phyloP scores from a whole-genome alignment of 2,797 vertebrate genomes.

The Schizothorax lantsangensis region DNA sequence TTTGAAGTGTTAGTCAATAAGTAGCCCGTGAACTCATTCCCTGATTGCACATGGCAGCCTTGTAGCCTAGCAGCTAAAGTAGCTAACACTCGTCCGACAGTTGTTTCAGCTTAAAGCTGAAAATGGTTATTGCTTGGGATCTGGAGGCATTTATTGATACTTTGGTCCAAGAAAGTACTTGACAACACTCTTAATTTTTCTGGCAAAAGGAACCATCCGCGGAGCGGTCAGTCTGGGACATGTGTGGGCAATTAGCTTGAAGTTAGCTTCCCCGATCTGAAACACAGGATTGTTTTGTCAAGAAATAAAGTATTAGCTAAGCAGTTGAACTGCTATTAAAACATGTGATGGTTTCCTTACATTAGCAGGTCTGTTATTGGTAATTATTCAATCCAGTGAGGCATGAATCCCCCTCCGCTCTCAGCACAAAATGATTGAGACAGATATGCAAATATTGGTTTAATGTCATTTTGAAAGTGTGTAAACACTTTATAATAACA shows the following conservation, averaged over 20 bases:
- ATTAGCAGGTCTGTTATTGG: conserved; percentile 42
- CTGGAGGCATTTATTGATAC: conserved; percentile 61
- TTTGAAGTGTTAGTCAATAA: conserved; percentile 52
- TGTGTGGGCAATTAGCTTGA: conserved; percentile 52
- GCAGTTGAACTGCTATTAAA: conserved; percentile 44
- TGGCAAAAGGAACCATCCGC: conserved; percentile 16
- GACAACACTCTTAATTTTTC: conserved; percentile 36
- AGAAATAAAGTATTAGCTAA: conserved; percentile 40
- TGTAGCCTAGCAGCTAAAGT: conserved; percentile 38
- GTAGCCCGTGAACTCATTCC: conserved; percentile 17
- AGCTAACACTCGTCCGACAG: conserved; percentile 44
- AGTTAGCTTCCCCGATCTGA: conserved; percentile 36
- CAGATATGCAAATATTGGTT: neutral
- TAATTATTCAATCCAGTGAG: conserved; percentile 54
- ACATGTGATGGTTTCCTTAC: conserved; percentile 38
- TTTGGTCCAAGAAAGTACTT: conserved; percentile 57
- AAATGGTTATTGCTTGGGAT: conserved; percentile 61
- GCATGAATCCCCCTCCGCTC: conserved; percentile 17
- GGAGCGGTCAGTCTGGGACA: conserved; percentile 25
- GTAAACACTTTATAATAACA: conserved; percentile 29
- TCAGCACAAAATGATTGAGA: conserved; percentile 15
- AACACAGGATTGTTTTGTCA: conserved; percentile 48
- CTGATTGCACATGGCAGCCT: conserved; percentile 42
- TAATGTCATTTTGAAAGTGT: conserved; percentile 37
- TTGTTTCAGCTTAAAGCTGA: conserved; percentile 49